A percentile compares a stretch with the other conserved stretches of the same genome.
phyloP scores from a whole-genome alignment of 2,113 vertebrate genomes.

The Nibea albiflora region DNA sequence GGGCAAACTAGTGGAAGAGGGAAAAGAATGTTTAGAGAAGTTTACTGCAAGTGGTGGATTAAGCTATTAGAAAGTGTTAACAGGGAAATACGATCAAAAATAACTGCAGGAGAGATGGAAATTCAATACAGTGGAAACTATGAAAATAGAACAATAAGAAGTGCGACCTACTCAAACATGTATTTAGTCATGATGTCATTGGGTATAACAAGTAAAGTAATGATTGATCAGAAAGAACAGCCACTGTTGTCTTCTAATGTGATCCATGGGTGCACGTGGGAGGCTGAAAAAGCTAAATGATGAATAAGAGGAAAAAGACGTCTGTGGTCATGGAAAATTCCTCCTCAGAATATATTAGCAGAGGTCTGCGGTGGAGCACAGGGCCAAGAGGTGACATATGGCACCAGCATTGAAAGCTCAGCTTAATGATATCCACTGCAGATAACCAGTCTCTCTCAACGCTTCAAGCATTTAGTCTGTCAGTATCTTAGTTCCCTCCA shows the following conservation, averaged over 20 bases:
- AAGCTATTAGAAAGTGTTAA: slow-evolving; percentile 11
- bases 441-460: slow-evolving; percentile 24
- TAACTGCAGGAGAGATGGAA: slow-evolving; percentile 20
- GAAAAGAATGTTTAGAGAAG: not conserved
- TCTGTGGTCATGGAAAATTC: slow-evolving; percentile 67
- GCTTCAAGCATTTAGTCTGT: slow-evolving; percentile 26
- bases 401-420: slow-evolving; percentile 56
- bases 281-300: slow-evolving; percentile 41
- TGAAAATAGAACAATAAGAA: slow-evolving; percentile 1
- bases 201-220: slow-evolving; percentile 34
- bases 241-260: slow-evolving; percentile 3
- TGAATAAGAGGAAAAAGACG: slow-evolving; percentile 38
- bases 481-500: slow-evolving; percentile 2
- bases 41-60: not conserved
- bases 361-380: slow-evolving; percentile 45
- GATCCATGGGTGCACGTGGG: slow-evolving; percentile 12
- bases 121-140: slow-evolving; percentile 29
- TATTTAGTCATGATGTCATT: slow-evolving; percentile 17
- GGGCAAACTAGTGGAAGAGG: not conserved
- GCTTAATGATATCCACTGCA: slow-evolving; percentile 53
- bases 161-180: slow-evolving; percentile 4
- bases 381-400: slow-evolving; percentile 71
- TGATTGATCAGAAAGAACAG: slow-evolving; percentile 35
- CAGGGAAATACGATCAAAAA: slow-evolving; percentile 9
- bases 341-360: slow-evolving; percentile 62